Evolutionary conservation across 2,113 vertebrate genomes (phyloP).

Genomic region (Chunga burmeisteri): DNA sequence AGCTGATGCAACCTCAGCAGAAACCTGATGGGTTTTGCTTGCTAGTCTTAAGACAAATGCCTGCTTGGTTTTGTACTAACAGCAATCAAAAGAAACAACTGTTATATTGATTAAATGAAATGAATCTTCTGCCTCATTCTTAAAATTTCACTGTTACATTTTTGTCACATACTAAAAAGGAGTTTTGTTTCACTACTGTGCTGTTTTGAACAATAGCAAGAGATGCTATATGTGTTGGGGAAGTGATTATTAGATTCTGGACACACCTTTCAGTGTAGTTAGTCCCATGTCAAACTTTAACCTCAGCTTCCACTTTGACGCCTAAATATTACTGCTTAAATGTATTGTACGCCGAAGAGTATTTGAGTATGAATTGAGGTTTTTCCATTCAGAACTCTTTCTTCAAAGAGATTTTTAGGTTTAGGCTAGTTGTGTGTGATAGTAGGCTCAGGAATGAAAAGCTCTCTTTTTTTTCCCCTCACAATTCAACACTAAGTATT

Average conservation of each 20-base stretch:
- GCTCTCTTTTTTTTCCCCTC: fast-evolving
- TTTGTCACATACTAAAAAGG: neutral
- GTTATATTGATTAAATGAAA: neutral
- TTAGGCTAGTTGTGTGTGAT: neutral
- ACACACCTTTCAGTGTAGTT: neutral
- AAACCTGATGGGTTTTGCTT: neutral
- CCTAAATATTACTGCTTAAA: neutral
- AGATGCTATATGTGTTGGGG: neutral
- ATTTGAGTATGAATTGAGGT: neutral
- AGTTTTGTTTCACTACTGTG: neutral
- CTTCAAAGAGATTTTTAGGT: neutral
- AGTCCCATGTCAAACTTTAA: neutral
- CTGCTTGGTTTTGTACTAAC: neutral
- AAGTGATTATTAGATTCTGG: neutral
- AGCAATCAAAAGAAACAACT: neutral
- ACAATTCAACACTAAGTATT: neutral
- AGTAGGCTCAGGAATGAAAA: neutral
- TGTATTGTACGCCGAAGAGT: neutral
- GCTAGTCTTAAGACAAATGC: neutral
- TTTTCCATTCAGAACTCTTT: neutral
- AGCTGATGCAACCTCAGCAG: neutral
- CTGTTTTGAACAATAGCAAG: neutral
- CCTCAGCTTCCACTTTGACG: neutral
- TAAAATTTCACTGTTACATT: neutral
- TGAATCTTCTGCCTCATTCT: neutral